These are phyloP conservation scores for Chionomys nivalis DNA, from an alignment of 2,113 vertebrate genomes.

Conservation along the genomic window DNA sequence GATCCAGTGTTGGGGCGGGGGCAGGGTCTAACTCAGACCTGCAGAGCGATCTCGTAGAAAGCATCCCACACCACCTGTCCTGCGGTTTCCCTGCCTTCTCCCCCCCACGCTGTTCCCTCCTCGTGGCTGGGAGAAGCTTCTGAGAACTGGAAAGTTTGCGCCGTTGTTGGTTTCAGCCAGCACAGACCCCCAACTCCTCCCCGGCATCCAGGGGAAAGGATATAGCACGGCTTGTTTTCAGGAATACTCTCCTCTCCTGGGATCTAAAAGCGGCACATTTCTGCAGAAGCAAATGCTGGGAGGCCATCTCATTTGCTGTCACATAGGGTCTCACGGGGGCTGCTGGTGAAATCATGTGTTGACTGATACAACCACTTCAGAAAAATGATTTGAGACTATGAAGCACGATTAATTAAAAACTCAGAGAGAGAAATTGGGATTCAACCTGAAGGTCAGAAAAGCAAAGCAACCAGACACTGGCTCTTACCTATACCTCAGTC, in stretches of 20 bases:
- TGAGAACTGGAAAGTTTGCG: neutral
- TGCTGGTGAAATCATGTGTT: neutral
- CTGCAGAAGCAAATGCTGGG: neutral
- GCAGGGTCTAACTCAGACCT: slow-evolving; percentile 27
- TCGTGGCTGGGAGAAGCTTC: neutral
- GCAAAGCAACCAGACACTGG: too few relatives aligned
- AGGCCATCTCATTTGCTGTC: neutral
- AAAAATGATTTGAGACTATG: neutral
- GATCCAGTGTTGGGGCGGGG: neutral
- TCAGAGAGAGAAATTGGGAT: too few relatives aligned
- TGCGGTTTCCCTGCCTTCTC: neutral
- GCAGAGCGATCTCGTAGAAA: slow-evolving; percentile 48
- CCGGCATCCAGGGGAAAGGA: neutral
- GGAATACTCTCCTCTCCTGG: neutral
- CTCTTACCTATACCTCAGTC: too few relatives aligned
- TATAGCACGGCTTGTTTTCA: neutral
- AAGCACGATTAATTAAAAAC: too few relatives aligned
- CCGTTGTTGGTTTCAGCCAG: neutral
- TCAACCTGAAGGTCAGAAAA: too few relatives aligned
- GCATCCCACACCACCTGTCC: neutral
- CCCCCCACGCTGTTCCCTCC: neutral
- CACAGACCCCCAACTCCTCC: neutral
- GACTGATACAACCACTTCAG: neutral
- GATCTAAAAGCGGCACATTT: neutral
- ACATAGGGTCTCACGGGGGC: fast-evolving